Conservation (phyloP, 2,888 invertebrate species). For the Hartigia nigra region DNA sequence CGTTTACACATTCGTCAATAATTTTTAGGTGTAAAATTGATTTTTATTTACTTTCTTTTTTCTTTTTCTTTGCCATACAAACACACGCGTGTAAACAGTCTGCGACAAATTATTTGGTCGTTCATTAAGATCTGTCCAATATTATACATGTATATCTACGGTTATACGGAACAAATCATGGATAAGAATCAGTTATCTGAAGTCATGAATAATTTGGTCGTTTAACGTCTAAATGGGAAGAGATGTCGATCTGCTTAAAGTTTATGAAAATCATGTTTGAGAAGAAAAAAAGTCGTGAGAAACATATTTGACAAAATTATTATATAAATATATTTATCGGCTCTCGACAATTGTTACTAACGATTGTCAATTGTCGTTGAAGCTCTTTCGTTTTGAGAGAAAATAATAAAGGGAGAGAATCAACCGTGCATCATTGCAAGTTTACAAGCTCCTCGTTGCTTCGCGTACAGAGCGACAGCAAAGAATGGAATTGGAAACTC, state of each 20-base stretch:
- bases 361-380: conserved; percentile 11
- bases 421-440: not conserved
- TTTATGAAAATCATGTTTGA: not conserved
- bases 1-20: not conserved
- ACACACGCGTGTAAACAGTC: not conserved
- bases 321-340: not conserved
- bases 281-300: not conserved
- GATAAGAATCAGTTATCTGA: too few relatives aligned
- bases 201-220: too few relatives aligned
- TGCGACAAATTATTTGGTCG: not conserved
- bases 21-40: not conserved
- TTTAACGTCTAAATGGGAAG: not conserved
- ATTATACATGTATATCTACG: too few relatives aligned
- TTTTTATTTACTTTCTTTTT: not conserved
- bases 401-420: too few relatives aligned
- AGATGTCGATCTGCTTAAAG: not conserved
- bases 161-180: too few relatives aligned
- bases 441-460: not conserved
- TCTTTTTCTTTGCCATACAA: too few relatives aligned
- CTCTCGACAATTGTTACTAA: not conserved
- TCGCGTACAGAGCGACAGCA: not conserved
- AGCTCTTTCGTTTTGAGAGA: conserved; percentile 10
- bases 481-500: conserved; percentile 56
- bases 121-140: not conserved
- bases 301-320: not conserved